Evolutionary conservation across 2,888 invertebrate genomes (phyloP), one percentile per base, ranked within the genome.

Genomic region (Mythimna impura): DNA sequence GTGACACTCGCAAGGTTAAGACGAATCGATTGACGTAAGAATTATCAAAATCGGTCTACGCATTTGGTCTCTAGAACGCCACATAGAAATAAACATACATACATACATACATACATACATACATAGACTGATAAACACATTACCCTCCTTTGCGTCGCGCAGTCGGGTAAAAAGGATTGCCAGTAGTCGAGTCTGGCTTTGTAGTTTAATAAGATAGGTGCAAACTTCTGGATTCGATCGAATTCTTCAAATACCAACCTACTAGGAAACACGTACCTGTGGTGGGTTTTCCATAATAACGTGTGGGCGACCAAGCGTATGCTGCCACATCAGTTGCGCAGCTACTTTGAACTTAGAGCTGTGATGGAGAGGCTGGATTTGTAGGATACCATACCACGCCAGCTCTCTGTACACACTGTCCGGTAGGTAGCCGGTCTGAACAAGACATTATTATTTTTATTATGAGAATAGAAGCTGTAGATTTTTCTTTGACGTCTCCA

Each of bases 361-460:
- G 78, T 95, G 94, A 60, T 95, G 94, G 0, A 96, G 88, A 0
- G 96, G 96, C 72, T 95, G 93, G 20, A 96, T 95, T 88, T 96
- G 96, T 0, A 96, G 88, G 30, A 96, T 96, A 8, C 95, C 95
- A 69, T 96, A 96, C 96, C 96, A 96, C 0, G 95, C 96, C n/a
- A 96, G 81, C 70, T 96, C 96, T 78, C 96, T 90, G 75, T 95
- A 96, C 1, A 96, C 95, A 78, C 92, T 95, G 76, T 96, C 96
- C 20, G 96, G 96, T 1, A 96, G 87, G 76, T 95, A 95, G 17
- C 96, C 96, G 10, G 95, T 95, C 96, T 96, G 72, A 70, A 86
- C 58, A 47, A 80, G n/a, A 64, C 47, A 71, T 43, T 34, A 14
- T 22, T 47, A 30, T 52, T 65, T 40, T 54, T 30, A 34, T 69